These are phyloP conservation scores for Clunio marinus DNA, from an alignment of 2,888 invertebrate species.

Conservation along the genomic window DNA sequence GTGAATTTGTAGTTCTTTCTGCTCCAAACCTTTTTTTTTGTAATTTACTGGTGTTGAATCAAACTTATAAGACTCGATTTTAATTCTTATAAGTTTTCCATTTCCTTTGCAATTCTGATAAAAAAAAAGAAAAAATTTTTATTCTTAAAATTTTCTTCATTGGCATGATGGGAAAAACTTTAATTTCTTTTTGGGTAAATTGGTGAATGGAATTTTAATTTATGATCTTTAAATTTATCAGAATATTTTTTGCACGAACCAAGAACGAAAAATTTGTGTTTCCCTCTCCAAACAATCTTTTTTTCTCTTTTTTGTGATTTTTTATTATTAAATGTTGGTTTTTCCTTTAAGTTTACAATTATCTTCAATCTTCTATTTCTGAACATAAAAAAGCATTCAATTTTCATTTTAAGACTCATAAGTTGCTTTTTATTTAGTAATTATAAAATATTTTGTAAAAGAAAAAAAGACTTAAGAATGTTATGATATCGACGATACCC, in stretches of 20 bases:
- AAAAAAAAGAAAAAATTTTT: neutral
- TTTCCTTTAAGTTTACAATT: neutral
- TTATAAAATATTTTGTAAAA: neutral
- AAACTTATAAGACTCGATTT: neutral
- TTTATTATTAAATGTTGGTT: neutral
- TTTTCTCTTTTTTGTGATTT: neutral
- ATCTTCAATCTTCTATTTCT: neutral
- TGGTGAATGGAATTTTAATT: slow-evolving; percentile 10
- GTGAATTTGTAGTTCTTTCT: neutral
- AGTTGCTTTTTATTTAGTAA: too few species aligned
- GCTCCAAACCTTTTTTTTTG: neutral
- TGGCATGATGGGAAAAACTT: slow-evolving; percentile 1
- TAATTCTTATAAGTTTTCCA: neutral
- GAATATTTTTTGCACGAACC: neutral
- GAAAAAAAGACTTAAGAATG: neutral
- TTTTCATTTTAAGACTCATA: neutral
- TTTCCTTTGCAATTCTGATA: slow-evolving; percentile 19
- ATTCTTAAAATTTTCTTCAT: neutral
- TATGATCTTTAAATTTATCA: slow-evolving; percentile 20
- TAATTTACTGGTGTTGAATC: slow-evolving; percentile 32
- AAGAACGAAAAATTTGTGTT: slow-evolving; percentile 4
- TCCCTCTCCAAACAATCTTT: neutral
- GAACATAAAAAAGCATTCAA: neutral
- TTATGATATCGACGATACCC: too few species aligned
- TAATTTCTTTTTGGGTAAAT: too few species aligned